Base-by-base conservation (phyloP, 2,797 vertebrate species). In the Rhabdomys pumilio region DNA sequence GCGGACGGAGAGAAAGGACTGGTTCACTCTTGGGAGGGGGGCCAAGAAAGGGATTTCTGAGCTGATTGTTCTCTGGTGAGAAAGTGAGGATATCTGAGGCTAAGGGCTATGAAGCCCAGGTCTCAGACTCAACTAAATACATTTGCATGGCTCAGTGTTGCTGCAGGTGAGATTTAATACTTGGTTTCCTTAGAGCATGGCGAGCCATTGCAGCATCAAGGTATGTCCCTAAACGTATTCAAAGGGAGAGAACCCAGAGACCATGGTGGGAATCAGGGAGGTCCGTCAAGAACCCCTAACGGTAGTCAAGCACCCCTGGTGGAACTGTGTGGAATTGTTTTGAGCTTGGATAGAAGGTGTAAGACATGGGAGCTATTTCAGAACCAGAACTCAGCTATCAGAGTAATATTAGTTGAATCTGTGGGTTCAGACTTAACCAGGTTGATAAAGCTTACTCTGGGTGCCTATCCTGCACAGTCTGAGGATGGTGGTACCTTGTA, bases 171-270 rank as follows among this genome's bases (percentile, higher is more conserved):
- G 29, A 41, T 53, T 93, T 86, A 67, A 72, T 13, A 31, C 59
- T 89, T 19, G 20, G 26, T 31, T 44, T 84, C 31, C 81, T 72
- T 90, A 84, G 61, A 79, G 93, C 95, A 79, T 20, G 8, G 26
- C 50, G 85, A 72, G 31, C n/a, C 53, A 8, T 3, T 22, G 41
- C 75, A 87, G 61, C 80, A 63, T 82, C 77, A 59, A 9, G 47
- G 61, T 50, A 13, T 50, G 31, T 55, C 67, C 41, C 29, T 14
- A 7, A 14, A 44, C 61, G 0, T 61, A 14, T 94, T 75, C 77
- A 77, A 50, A 90, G 59, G 12, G 9, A 34, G n/a, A 80, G 61
- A 76, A 24, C 24, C n/a, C 65, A 5, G 2, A 65, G 67, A 22
- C 77, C 41, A 0, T 31, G 26, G 29, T 31, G 59, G 17, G 38